Evolutionary conservation across 2,888 invertebrate species (phyloP), one percentile per base, ranked within the genome.

Genomic region (Alcis repandata): DNA sequence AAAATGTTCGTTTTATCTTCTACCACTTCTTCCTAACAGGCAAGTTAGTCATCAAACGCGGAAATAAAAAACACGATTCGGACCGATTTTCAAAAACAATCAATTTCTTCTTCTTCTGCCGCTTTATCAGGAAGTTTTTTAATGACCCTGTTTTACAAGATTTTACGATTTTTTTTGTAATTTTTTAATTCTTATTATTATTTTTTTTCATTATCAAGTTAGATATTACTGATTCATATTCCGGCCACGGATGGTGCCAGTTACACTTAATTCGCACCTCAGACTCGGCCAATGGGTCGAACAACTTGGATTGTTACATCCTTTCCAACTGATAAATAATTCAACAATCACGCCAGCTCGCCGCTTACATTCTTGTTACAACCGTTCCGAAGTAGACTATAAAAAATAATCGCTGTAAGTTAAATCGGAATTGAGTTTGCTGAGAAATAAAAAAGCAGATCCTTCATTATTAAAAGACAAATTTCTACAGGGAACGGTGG

Each of bases 281-380:
- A 48, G 41, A 41, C 41, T 49, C 49, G 59, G 27, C 41, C 20
- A 20, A 22, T 49, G 48, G 48, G 48, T 40, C 48, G 58, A 36
- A 49, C 36, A 20, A 22, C 13, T 22, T 22, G 11, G 27, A 17
- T 15, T 20, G 20, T 58, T 13, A 38, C 56, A 36, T 15, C 48
- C 48, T 45, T 38, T 20, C 33, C 17, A 20, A 15, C 59, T 51
- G 45, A 59, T 52, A 59, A 59, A 52, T 59, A 36, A 59, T 59
- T 59, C 52, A 59, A 59, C 45, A 36, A 33, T 19, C 45, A 36
- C 13, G 15, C 33, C 46, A 1, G 33, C 0, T 19, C 38, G 27
- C 43, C 38, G 45, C 51, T 54, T 40, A 48, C 61, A 15, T 8
- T 54, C 40, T 22, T 54, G 61, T 54, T 32, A 46, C n/a, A 56